These are phyloP conservation scores for Dexiosoma caninum DNA, from an alignment of 2,888 invertebrate genomes.

Conservation along the genomic window DNA sequence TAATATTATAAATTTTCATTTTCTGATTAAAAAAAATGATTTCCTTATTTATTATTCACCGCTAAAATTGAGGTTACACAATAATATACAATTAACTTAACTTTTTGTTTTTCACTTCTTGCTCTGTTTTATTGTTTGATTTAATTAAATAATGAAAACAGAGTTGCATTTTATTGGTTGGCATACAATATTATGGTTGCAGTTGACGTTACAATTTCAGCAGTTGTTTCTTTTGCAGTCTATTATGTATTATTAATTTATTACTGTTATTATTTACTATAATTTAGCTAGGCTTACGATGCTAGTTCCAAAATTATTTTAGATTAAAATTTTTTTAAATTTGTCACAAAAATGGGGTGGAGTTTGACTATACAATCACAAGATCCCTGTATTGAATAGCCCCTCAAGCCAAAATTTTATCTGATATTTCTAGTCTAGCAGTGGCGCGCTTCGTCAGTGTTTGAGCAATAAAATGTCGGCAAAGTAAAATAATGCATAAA, in stretches of 20 bases:
- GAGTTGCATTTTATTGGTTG: conserved; percentile 7
- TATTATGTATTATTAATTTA: conserved; percentile 31
- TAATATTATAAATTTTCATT: conserved; percentile 7
- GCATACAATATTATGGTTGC: neutral
- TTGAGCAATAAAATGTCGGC: no score
- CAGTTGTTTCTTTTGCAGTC: neutral
- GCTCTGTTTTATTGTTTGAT: neutral
- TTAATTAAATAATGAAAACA: neutral
- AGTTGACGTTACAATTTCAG: conserved; percentile 19
- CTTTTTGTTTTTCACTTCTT: neutral
- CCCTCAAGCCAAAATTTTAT: no score
- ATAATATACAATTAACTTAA: neutral
- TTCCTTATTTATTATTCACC: conserved; percentile 51
- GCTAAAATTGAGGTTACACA: conserved; percentile 32
- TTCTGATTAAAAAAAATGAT: conserved; percentile 24
- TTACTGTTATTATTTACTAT: conserved; percentile 23
- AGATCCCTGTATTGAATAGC: no score
- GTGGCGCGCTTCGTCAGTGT: no score
- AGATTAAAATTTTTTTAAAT: no score
- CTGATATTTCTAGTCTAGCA: no score
- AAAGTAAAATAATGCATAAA: no score
- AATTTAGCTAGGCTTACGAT: neutral
- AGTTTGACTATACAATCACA: no score
- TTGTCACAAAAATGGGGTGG: no score
- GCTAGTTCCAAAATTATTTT: neutral